phyloP scores from a whole-genome alignment of 2,888 invertebrate species.

The Matsumyia berberina region DNA sequence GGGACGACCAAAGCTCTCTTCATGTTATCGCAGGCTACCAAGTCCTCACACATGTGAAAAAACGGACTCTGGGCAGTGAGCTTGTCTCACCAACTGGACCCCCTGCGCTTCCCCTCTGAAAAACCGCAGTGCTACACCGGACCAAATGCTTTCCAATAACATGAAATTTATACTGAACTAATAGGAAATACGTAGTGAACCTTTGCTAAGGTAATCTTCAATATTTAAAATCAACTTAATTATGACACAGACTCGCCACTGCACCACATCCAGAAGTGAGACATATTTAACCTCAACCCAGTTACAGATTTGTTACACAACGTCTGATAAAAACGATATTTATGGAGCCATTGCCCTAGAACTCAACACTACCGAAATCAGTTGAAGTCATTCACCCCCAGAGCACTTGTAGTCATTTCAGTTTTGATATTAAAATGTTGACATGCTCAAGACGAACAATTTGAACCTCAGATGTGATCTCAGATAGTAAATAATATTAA shows the following conservation, averaged over 20 bases:
- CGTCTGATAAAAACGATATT: slow-evolving; percentile 46
- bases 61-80: too few species aligned
- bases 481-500: slow-evolving; percentile 67
- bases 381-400: slow-evolving; percentile 55
- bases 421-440: slow-evolving; percentile 51
- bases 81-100: too few species aligned
- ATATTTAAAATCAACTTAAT: not conserved
- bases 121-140: too few species aligned
- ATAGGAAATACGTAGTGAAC: too few species aligned
- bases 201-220: too few species aligned
- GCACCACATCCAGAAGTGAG: too few species aligned
- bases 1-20: too few species aligned
- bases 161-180: too few species aligned
- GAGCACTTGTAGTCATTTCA: slow-evolving; percentile 42
- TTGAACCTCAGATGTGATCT: slow-evolving; percentile 47
- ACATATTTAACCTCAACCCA: not conserved
- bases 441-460: slow-evolving; percentile 53
- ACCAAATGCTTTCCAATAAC: too few species aligned
- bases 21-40: too few species aligned
- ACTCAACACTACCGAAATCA: slow-evolving; percentile 42
- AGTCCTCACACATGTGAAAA: too few species aligned
- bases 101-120: too few species aligned
- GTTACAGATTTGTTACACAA: not conserved
- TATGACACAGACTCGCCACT: not conserved
- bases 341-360: slow-evolving; percentile 33